Base-by-base conservation (phyloP, 2,888 invertebrate species). In the Aethes cnicana region DNA sequence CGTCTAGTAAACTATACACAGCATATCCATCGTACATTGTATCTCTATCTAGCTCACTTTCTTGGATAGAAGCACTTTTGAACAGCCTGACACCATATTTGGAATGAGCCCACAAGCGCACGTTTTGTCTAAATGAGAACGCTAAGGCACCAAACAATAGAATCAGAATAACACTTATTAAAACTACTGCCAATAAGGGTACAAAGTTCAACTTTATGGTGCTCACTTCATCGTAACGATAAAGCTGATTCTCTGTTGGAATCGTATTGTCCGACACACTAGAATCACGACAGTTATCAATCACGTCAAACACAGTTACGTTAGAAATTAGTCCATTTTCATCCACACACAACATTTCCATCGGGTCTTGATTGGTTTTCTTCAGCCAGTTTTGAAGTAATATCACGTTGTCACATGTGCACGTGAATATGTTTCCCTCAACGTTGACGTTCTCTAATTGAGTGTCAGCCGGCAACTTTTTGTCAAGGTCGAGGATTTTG, bases 11-110 rank as follows among this genome's bases (percentile, higher is more conserved):
- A 83, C 95, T 95, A 88, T 97, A 97, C 42, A 96, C 94, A 73
- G 97, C 92, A 81, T 97, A 97, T 56, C 95, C 96, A 84, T 97
- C 97, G 81, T 95, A 96, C 46, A 95, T 88, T 62, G 95, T 92
- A 70, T 94, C 94, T 63, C 90, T 84, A 69, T 92, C 90, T 18
- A 92, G 77, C 68, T 92, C 90, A 74, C 91, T 91, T 62, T 90
- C 90, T 64, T 90, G 88, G 54, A 91, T 84, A 55, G 91, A 86
- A 62, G 86, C 82, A 77, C 92, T 92, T 83, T 94, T 93, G 72
- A 95, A 94, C 60, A 96, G 87, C 54, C 95, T 91, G 20, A 95
- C 92, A 32, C 95, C 96, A 78, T 95, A 97, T 62, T 92, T 93
- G 41, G 95, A 93, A 80, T 95, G 95, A 8, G 95, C 93, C 95